Evolutionary conservation across 2,888 invertebrate species (phyloP), one percentile per base, ranked within the genome.

Genomic region (Epiblema foenella): DNA sequence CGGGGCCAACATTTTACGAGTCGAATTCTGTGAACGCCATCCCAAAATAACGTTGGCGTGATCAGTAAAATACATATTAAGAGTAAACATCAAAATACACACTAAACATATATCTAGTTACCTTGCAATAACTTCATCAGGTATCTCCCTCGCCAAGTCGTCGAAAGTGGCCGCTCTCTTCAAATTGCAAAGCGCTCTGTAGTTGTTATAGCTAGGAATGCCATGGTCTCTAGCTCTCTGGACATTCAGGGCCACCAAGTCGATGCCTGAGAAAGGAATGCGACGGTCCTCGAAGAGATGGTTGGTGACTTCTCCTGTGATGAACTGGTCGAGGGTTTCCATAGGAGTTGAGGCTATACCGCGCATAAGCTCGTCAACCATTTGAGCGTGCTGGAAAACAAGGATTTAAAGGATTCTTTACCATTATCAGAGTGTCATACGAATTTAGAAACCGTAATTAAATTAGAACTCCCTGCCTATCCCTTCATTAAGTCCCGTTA

Each of bases 241-340:
- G 66, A 99, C 94, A 82, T 99, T 99, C 20, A 99, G 92, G 0
- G 98, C 97, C n/a, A 98, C 95, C 66, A 99, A 93, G 90, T 99
- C 99, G 72, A 99, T 94, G 10, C 99, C 99, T 0, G 98, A 98
- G 89, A 98, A 98, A 0, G 98, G 98, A 75, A 97, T 96, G 75
- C 96, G 96, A 17, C 96, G 94, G 83, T 98, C 97, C 87, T 99
- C 98, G 85, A 99, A 99, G 68, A 99, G 92, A 89, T 99, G 99
- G 89, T 99, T 98, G 10, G 98, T 98, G 0, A 98, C 98, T 93
- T 98, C 98, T 0, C 98, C 98, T 0, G 98, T 98, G 78, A 98
- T 97, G 85, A 98, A 98, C 86, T 98, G 98, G 90, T 98, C 98
- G 63, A 98, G 90, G 0, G 97, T 97, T 89, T 98, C 98, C 97